Evolutionary conservation across 1,140 invertebrate genomes (phyloP).

Genomic region (Philopotamus ludificatus): DNA sequence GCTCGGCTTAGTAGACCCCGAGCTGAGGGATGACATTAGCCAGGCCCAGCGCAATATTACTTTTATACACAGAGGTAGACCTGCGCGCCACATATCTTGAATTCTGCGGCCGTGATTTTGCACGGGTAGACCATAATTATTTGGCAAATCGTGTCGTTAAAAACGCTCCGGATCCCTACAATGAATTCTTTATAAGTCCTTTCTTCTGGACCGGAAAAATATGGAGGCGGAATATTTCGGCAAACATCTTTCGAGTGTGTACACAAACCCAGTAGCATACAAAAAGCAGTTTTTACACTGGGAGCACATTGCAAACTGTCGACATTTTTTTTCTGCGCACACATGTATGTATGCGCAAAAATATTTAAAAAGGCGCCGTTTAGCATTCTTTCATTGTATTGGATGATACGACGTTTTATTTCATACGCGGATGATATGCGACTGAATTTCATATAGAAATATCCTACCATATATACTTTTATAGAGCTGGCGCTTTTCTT

Average conservation of each 20-base stretch:
- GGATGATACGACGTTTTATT: too few relatives aligned
- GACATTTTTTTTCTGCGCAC: neutral
- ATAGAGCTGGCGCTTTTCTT: neutral
- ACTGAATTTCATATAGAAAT: neutral
- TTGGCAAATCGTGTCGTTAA: too few relatives aligned
- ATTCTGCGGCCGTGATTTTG: conserved; percentile 13
- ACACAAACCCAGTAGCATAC: conserved; percentile 35
- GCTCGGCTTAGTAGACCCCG: conserved; percentile 1
- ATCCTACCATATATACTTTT: neutral
- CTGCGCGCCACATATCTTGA: neutral
- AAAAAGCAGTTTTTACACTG: conserved; percentile 36
- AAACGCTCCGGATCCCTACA: conserved; percentile 7
- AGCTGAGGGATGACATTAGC: conserved; percentile 17
- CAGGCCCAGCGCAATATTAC: conserved; percentile 3
- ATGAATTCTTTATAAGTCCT: conserved; percentile 39
- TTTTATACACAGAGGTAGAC: neutral
- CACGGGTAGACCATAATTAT: too few relatives aligned
- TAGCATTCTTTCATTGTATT: too few relatives aligned
- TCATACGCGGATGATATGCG: neutral
- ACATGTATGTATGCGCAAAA: neutral
- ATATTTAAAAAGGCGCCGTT: too few relatives aligned
- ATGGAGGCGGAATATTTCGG: conserved; percentile 41
- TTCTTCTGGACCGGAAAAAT: conserved; percentile 31
- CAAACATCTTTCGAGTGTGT: conserved; percentile 42
- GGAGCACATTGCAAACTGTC: conserved; percentile 7